Evolutionary conservation across 2,797 vertebrate species (phyloP).

Genomic region (Rhincodon typus): DNA sequence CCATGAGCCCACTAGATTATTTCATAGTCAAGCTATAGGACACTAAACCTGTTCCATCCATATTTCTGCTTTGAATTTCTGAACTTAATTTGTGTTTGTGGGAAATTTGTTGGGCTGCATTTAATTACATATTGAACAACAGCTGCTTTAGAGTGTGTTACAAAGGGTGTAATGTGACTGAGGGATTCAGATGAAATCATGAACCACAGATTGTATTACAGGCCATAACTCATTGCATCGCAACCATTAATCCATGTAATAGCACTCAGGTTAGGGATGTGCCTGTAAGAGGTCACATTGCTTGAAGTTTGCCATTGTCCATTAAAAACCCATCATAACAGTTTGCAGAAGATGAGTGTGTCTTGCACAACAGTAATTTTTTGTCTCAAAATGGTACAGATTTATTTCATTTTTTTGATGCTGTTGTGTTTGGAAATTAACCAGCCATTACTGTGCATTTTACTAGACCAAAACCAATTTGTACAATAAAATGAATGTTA

Average conservation of each 20-base stretch:
- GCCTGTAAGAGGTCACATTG: not conserved
- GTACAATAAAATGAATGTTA: not conserved
- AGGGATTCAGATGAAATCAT: slow-evolving; percentile 30
- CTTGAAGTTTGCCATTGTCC: not conserved
- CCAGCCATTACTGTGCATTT: not conserved
- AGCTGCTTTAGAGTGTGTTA: slow-evolving; percentile 24
- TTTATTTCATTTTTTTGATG: not conserved
- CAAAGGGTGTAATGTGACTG: slow-evolving; percentile 13
- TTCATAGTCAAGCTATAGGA: not conserved
- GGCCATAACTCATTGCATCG: slow-evolving; percentile 16
- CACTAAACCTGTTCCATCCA: not conserved
- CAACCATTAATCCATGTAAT: slow-evolving; percentile 25
- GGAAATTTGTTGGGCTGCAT: slow-evolving; percentile 8
- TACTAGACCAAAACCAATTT: not conserved
- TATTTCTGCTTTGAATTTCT: not conserved
- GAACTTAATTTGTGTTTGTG: slow-evolving; percentile 11
- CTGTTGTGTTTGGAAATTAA: not conserved
- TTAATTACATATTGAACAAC: slow-evolving; percentile 21
- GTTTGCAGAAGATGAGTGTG: not conserved
- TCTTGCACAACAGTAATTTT: not conserved
- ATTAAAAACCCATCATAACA: not conserved
- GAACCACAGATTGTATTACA: slow-evolving; percentile 32
- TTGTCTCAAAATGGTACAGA: not conserved
- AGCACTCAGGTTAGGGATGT: slow-evolving; percentile 19
- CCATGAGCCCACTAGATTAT: not conserved